Evolutionary conservation across 2,888 invertebrate genomes (phyloP), one percentile per base, ranked within the genome.

Genomic region (Sacculina carcini): DNA sequence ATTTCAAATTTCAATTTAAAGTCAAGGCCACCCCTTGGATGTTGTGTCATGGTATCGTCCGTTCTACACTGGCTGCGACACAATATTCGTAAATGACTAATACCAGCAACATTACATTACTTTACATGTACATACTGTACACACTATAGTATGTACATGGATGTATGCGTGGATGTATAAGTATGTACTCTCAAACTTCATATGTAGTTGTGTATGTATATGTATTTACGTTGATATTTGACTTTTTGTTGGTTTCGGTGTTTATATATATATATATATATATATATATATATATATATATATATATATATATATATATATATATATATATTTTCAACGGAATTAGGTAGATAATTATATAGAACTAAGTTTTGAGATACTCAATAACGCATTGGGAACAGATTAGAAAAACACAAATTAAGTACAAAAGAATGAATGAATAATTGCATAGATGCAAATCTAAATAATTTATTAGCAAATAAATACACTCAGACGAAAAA

Each of bases 221-320:
- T 46, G 9, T 40, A 40, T 40, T 12, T 9, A 40, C 21, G 10
- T n/a, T 38, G 47, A 52, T 52, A 48, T 52, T 38, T 48, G 9
- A 36, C 26, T 48, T 16, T 19, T 38, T 48, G 48, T 26, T 26
- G 31, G 26, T 50, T 24, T 50, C 36, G 36, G 24, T 50, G 40
- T 50, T 21, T 50, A 50, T 50, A 46, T 50, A 46, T 50, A 46
- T 50, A 42, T 46, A 46, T 50, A 46, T 50, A 50, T 50, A 50
- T 50, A 50, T 50, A 50, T 50, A 50, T 50, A 50, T 50, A 50
- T 50, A 50, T 50, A 50, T 50, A 46, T 50, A 50, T 46, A 50
- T 50, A 50, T 50, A 50, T 50, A 50, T 50, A 50, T 50, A 50
- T 50, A 50, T 44, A 23, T 50, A 12, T 16, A 5, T 40, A 44